Conservation (phyloP, 2,888 invertebrate genomes). For the Chloroclystis v-ata region DNA sequence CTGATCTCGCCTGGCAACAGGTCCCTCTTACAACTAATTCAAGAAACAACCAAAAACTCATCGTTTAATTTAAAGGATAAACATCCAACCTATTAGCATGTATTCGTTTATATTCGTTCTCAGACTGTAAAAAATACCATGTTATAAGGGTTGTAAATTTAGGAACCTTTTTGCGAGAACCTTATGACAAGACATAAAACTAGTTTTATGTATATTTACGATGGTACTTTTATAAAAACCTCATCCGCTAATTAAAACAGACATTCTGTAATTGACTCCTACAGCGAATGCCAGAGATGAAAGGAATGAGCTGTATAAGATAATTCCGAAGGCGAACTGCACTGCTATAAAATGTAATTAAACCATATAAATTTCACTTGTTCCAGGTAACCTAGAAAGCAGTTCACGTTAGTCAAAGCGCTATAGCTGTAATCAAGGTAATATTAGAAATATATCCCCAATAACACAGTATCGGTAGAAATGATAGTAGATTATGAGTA, state of each 20-base stretch:
- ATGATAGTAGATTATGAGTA: not conserved
- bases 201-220: conserved; percentile 6
- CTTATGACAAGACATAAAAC: conserved; percentile 5
- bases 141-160: too few relatives aligned
- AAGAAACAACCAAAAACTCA: conserved; percentile 7
- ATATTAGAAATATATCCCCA: conserved; percentile 28
- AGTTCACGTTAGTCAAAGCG: conserved; percentile 34
- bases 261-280: conserved; percentile 39
- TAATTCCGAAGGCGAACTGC: not conserved
- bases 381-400: conserved; percentile 45
- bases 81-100: too few relatives aligned
- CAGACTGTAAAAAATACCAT: too few relatives aligned
- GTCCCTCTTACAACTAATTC: conserved; percentile 29
- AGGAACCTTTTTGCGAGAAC: conserved; percentile 3
- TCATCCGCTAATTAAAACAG: conserved; percentile 48
- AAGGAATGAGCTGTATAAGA: conserved; percentile 1
- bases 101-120: too few relatives aligned
- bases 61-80: conserved; percentile 9
- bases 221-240: conserved; percentile 27
- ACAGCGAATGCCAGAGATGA: conserved; percentile 17
- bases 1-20: conserved; percentile 34
- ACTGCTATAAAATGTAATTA: conserved; percentile 26
- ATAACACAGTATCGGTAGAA: not conserved
- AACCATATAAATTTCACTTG: conserved; percentile 33
- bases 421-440: conserved; percentile 45